Base-by-base conservation (phyloP, 2,797 vertebrate species). In the Chelidonichthys spinosus region DNA sequence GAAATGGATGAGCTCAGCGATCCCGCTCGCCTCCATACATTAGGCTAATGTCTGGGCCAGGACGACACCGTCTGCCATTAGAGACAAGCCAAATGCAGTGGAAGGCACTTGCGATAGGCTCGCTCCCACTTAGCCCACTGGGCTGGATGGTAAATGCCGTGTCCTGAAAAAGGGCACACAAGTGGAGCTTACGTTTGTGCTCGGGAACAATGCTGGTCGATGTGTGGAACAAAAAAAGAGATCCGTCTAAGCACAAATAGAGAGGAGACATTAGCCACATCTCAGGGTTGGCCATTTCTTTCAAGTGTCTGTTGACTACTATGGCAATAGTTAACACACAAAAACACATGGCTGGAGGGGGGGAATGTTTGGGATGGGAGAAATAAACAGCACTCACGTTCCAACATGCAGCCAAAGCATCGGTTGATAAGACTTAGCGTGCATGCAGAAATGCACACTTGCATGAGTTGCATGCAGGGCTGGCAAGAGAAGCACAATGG, bases 1-100 rank as follows among this genome's bases (percentile, higher is more conserved):
- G 86, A 94, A 94, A 93, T 90, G 79, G 58, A 64, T 52, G 54
- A 89, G 89, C 89, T 94, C 91, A 93, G 92, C 87, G 69, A 91
- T 91, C 89, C 76, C 4, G 46, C 70, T 81, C 56, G 58, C 89
- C 87, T 89, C 87, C 85, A 90, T 93, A 89, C 87, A 89, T 94
- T 93, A 93, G 76, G 74, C 83, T 93, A 93, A 94, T 93, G 89
- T 81, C 72, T 42, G 25, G 77, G 67, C 79, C 69, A 80, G 79
- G 88, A 89, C 43, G 87, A 85, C 88, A 84, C 58, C 6, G 74
- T 63, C 74, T 81, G 87, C 86, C 84, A 87, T 94, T 92, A 92
- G 81, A 87, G 89, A 89, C 85, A 80, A 88, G 88, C 83, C 87
- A 93, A 93, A 94, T 92, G 91, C 87, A 86, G 82, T 82, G 92